Percentiles rank a stretch among this genome's conserved stretches.
These are phyloP conservation scores for Gavialis gangeticus DNA, from an alignment of 2,113 vertebrate genomes.

Conservation along the genomic window DNA sequence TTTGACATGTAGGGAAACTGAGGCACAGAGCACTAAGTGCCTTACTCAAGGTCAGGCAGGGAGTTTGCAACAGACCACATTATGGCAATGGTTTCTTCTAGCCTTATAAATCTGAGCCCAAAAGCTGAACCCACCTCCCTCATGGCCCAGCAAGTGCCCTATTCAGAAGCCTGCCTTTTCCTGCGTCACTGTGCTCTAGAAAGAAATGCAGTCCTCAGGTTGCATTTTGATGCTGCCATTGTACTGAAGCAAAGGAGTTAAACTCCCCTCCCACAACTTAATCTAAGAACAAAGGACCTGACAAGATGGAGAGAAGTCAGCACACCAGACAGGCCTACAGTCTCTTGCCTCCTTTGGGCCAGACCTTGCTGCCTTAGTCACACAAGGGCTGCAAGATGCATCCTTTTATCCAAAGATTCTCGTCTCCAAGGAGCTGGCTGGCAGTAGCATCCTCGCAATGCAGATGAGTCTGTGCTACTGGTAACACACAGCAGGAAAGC, in stretches of 20 bases:
- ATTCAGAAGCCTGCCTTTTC: not conserved
- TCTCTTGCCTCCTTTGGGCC: not conserved
- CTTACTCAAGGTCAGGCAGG: not conserved
- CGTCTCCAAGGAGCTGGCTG: constrained; percentile 57
- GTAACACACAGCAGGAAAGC: not conserved
- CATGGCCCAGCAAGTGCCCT: not conserved
- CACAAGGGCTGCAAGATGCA: not conserved
- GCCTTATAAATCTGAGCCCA: too few species aligned
- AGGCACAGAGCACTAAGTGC: not conserved
- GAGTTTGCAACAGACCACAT: not conserved
- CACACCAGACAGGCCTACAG: not conserved
- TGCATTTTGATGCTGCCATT: not conserved
- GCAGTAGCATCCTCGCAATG: constrained; percentile 56
- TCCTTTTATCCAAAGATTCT: not conserved
- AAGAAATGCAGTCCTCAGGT: not conserved
- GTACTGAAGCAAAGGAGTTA: not conserved
- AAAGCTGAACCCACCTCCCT: not conserved
- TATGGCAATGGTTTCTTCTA: too few species aligned
- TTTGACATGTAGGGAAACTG: not conserved
- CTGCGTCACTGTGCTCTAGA: not conserved
- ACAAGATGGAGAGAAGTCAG: not conserved
- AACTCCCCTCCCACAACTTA: not conserved
- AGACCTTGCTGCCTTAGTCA: not conserved
- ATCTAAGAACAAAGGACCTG: not conserved
- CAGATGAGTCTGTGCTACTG: constrained; percentile 28